Percentiles rank a stretch among this genome's conserved stretches.
These are phyloP conservation scores for Pantherophis guttatus DNA, from an alignment of 2,113 vertebrate species.

Conservation along the genomic window DNA sequence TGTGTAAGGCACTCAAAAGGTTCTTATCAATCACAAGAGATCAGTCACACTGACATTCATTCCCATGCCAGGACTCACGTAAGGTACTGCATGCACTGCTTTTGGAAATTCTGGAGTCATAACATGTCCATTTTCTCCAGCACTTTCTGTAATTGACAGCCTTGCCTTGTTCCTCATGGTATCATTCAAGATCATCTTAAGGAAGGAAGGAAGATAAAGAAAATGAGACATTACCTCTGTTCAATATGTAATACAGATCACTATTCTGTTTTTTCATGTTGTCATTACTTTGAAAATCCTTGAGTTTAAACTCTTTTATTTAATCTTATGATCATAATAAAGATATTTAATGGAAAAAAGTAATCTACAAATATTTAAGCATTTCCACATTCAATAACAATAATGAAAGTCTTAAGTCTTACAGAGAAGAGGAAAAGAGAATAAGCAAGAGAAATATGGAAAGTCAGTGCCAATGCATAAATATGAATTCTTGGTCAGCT, in stretches of 20 bases:
- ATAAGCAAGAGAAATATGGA: slow-evolving; percentile 24
- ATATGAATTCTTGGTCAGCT: slow-evolving; percentile 79
- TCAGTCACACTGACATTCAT: slow-evolving; percentile 99
- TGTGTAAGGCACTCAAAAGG: slow-evolving; percentile 99
- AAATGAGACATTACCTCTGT: slow-evolving; percentile 62
- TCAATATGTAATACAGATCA: slow-evolving; percentile 27
- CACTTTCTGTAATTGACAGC: slow-evolving; percentile 97
- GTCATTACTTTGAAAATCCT: slow-evolving; percentile 59
- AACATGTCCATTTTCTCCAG: slow-evolving; percentile 97
- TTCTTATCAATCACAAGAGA: slow-evolving; percentile 95
- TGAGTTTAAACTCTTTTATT: slow-evolving; percentile 40
- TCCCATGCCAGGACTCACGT: slow-evolving; percentile 97
- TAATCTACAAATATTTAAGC: slow-evolving; percentile 61
- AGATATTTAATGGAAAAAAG: slow-evolving; percentile 37
- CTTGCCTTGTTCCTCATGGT: slow-evolving; percentile 95
- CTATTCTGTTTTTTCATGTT: slow-evolving; percentile 60
- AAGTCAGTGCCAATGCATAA: slow-evolving; percentile 70
- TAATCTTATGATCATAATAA: slow-evolving; percentile 71
- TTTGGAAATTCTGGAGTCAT: slow-evolving; percentile 99
- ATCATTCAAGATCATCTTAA: slow-evolving; percentile 93
- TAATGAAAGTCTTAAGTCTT: slow-evolving; percentile 57
- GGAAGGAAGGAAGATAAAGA: slow-evolving; percentile 63
- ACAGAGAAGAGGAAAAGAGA: slow-evolving; percentile 45
- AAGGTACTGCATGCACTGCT: slow-evolving; percentile 97
- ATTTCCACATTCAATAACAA: slow-evolving; percentile 58